Base-by-base conservation (phyloP, 2,888 invertebrate genomes). In the Escarpia spicata region DNA sequence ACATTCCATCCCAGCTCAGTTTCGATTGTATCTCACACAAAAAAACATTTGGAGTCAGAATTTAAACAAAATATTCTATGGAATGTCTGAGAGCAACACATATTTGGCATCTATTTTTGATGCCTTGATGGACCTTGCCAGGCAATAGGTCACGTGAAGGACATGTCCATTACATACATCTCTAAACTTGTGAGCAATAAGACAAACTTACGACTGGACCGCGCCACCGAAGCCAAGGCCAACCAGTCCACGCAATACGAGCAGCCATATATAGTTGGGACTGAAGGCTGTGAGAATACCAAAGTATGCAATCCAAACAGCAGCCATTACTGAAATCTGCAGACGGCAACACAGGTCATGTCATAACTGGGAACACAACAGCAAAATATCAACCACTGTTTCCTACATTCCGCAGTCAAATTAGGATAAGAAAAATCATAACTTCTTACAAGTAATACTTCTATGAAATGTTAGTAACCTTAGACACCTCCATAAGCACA, bases 191-290 rank as follows among this genome's bases (percentile, higher is more conserved):
- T 26, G 37, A 37, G 37, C 43, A 91, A 31, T 19, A 15, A 43
- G 37, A 44, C 19, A 19, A 15, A 92, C 93, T 92, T 92, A 95
- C 95, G 94, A 93, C 92, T 95, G 94, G 43, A 94, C 93, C n/a
- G 95, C 94, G 52, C 96, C 96, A 44, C 95, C 96, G 94, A 96
- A 95, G 8, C 95, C 96, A 31, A 95, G 94, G 15, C 96, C 96
- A 8, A 96, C 96, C 19, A 96, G 93, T 12, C 95, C 95, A 91
- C 96, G 93, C 43, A 96, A 94, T 12, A 96, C 93, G 37, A 96
- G 93, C 19, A 96, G 93, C 96, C 96, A 96, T 31, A 92, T 90
- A 93, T 95, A 96, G 92, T 95, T 95, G 0, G 96, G 96, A 94
- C 95, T 95, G 92, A 96, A 95, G 15, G 96, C 94, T 4, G 95